Base-by-base conservation (phyloP, 2,113 vertebrate genomes). In the Strix aluco region DNA sequence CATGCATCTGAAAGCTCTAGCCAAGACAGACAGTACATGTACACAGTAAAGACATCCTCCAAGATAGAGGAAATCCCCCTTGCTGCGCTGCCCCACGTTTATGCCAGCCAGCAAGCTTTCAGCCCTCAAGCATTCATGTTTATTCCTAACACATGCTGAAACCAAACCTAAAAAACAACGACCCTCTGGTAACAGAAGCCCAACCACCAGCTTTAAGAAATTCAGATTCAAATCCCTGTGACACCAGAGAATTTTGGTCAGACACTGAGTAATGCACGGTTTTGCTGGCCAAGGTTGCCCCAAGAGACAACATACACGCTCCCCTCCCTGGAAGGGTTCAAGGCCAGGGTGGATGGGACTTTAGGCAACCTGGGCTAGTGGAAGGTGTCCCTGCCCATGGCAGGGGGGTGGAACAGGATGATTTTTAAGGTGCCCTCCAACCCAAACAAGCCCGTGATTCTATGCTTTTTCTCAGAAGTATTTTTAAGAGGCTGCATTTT, bases 91-190 rank as follows among this genome's bases (percentile, higher is more conserved):
- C n/a, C 69, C n/a, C 3, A 12, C n/a, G 7, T 57, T 49, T 22
- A 54, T 1, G 2, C 25, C 25, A 40, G 4, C 9, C 14, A 32
- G 13, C 1, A 44, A 55, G 13, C 16, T 26, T 47, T 22, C 29
- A 71, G 29, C 9, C 26, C 2, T 0, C 19, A 17, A 67, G 8
- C 17, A 4, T 22, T 38, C 2, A 0, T 13, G 2, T 63, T 38
- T 21, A 18, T 13, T 15, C n/a, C 55, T 22, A 34, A 29, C 23
- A 13, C 52, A 61, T 46, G 26, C 46, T 29, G 11, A 46, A 71
- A 40, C 16, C 42, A 17, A 32, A 46, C 79, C 51, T n/a, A 17
- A 20, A 78, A 66, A 27, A 15, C 14, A 38, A 63, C 6, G 1
- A 15, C 21, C 36, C 22, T 44, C 55, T 22, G 3, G 2, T 32